phyloP scores from a whole-genome alignment of 1,140 invertebrate species.

The Meloidogyne exigua region DNA sequence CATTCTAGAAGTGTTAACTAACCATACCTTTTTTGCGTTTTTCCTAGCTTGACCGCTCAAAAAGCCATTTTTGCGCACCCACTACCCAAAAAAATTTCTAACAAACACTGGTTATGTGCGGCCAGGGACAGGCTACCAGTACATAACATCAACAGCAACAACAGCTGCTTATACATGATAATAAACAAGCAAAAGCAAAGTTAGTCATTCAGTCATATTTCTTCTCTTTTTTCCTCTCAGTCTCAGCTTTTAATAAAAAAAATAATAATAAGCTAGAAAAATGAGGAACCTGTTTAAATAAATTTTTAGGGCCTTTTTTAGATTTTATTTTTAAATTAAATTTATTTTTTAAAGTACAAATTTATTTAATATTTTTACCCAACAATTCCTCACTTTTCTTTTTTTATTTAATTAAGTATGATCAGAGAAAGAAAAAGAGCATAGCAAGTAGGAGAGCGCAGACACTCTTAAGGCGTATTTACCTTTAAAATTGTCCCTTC shows the following conservation, averaged over 20 bases:
- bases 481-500: not conserved
- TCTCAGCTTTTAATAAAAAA: not conserved
- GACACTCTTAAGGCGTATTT: not conserved
- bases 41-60: not conserved
- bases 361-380: too few species aligned
- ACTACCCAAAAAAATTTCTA: not conserved
- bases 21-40: not conserved
- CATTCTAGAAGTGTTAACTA: not conserved
- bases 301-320: not conserved
- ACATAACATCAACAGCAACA: not conserved
- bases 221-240: not conserved
- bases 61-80: not conserved
- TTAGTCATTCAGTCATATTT: not conserved
- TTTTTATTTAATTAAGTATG: too few species aligned
- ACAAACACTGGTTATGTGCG: not conserved
- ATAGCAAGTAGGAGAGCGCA: too few species aligned
- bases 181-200: not conserved
- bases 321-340: not conserved
- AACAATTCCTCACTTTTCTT: too few species aligned
- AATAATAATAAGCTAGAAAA: not conserved
- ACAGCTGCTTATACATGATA: conserved; percentile 4
- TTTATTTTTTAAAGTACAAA: not conserved
- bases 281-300: not conserved
- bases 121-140: not conserved
- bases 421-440: too few species aligned